Evolutionary conservation across 2,797 vertebrate species (phyloP).

Genomic region (Microctenopoma stevenorrisi): DNA sequence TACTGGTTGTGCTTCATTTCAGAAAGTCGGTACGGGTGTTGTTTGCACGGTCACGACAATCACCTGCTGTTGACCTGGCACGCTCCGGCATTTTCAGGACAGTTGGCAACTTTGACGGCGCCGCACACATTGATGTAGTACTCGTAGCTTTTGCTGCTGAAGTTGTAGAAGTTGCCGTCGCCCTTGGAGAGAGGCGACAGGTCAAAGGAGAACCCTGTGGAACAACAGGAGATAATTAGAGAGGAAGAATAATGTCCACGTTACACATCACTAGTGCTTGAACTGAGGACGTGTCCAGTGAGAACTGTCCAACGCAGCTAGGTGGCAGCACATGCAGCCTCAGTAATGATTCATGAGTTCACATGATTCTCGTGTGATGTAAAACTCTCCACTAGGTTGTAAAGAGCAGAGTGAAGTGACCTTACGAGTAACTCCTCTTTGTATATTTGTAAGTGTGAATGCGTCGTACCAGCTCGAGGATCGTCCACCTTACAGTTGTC

Average conservation of each 20-base stretch:
- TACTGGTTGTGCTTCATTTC: neutral
- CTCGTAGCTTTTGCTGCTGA: conserved; percentile 79
- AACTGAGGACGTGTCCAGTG: no score
- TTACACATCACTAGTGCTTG: no score
- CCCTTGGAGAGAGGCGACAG: conserved; percentile 88
- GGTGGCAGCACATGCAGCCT: neutral
- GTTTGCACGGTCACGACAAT: neutral
- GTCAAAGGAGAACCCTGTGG: conserved; percentile 91
- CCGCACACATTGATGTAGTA: conserved; percentile 92
- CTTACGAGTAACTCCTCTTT: no score
- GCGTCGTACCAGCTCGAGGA: conserved; percentile 87
- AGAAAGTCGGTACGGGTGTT: neutral
- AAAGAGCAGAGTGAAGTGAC: neutral
- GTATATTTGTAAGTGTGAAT: neutral
- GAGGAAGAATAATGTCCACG: neutral
- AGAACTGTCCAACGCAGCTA: neutral
- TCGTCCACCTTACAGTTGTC: conserved; percentile 92
- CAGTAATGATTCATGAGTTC: neutral
- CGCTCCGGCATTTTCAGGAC: conserved; percentile 84
- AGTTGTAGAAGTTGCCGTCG: conserved; percentile 75
- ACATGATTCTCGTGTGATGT: neutral
- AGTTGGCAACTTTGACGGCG: conserved; percentile 67
- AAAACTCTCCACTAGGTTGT: neutral
- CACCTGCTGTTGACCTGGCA: conserved; percentile 88
- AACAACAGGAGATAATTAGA: neutral